Evolutionary conservation across 2,113 vertebrate species (phyloP), one percentile per base, ranked within the genome.

Genomic region (Antigone vipio): DNA sequence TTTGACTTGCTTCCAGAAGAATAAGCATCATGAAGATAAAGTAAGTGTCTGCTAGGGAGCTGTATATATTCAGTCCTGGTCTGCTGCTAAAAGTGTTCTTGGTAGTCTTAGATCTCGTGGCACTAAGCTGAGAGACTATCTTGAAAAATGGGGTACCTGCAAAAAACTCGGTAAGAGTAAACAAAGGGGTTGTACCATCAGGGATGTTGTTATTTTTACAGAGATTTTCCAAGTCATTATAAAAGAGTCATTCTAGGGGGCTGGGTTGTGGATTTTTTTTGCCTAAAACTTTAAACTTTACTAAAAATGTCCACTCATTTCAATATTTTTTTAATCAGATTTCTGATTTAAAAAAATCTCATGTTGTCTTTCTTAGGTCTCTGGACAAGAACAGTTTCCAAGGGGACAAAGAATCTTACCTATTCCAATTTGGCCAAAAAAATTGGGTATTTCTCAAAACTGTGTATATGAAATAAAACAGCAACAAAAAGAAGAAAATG

Each of bases 341-440:
- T 82, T 81, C 23, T 78, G 2, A 38, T 60, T 11, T 92, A 19
- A 80, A 87, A 63, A 74, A 80, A 29, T 1, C 17, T 75, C 11
- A 3, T 58, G 3, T 93, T 79, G 56, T 93, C 73, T 85, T 76
- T 66, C 95, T 86, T 94, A 99, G 99, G 99, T 99, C 44, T 99
- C 99, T 35, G 99, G 99, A 90, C 99, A 99, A 98, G 99, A 99
- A 94, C 95, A 96, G 72, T 98, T 85, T 81, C 96, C 98, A 72
- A 98, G 98, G 91, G 98, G 98, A 47, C 99, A 99, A 88, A 99
- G 99, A 92, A 96, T 99, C 86, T 98, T 99, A 81, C 69, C 97
- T 58, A 98, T 98, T 83, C 99, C 99, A 4, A 98, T 99, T 97
- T 99, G 99, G 99, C 99, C 99, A 66, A 96, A 93, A 86, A 98